Base-by-base conservation (phyloP, 2,888 invertebrate species). In the Ramazzottius varieornatus region DNA sequence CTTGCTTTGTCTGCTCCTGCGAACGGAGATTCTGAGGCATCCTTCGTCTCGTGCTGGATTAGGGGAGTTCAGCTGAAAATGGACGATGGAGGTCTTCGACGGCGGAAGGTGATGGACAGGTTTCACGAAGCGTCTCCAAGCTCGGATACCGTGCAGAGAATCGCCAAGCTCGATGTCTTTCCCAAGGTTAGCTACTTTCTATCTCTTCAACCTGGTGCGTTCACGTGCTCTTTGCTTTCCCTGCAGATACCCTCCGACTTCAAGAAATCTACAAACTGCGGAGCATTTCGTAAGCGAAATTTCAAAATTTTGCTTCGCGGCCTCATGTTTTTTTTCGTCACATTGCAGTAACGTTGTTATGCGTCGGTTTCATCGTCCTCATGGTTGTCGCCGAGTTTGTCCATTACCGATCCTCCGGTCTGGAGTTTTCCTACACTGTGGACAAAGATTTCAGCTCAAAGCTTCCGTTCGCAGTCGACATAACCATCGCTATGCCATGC, bases 401-500 rank as follows among this genome's bases (percentile, higher is more conserved):
- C 54, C 54, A 54, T 54, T 54, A 54, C 29, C 54, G 54, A 4
- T 4, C 8, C 8, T 4, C 54, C 4, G 29, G 24, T 54, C 24
- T 54, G n/a, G n/a, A 54, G 8, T 54, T 24, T 54, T 16, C n/a
- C 20, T 54, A 54, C 24, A 16, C 54, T 4, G 54, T 54, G 54
- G 54, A 54, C 24, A 54, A 16, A 29, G 54, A 54, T 29, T 24
- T 16, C 54, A 54, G 54, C 54, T 24, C 54, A 4, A 54, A 54
- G 24, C 54, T 54, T 16, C 54, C 54, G 54, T 13, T 54, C 16
- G 54, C 29, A 4, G 24, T 96, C 65, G 96, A 98, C 75, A 83
- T 96, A 68, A 92, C 93, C 0, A 84, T 98, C 2, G 92, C 92
- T 20, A 93, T 91, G 87, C 87, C 88, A 33, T 98, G 96, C 76